phyloP scores from a whole-genome alignment of 2,888 invertebrate species.

The Callosobruchus maculatus region DNA sequence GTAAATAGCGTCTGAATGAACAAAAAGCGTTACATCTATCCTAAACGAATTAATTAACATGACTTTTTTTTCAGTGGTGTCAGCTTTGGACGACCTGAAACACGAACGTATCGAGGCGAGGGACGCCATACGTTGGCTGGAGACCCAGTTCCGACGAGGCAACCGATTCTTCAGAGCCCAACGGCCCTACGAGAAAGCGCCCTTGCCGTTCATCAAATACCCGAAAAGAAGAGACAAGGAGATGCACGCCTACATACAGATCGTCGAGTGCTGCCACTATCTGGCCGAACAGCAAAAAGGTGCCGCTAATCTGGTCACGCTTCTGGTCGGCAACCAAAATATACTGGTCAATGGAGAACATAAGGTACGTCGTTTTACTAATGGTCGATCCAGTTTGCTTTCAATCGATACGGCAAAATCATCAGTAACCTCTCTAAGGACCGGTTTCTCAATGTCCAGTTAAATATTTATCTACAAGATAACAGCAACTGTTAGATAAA shows the following conservation, averaged over 20 bases:
- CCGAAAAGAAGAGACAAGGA: slow-evolving; percentile 75
- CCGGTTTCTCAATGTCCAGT: too few species aligned
- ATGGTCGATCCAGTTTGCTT: too few species aligned
- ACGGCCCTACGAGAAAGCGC: slow-evolving; percentile 74
- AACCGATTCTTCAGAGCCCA: slow-evolving; percentile 86
- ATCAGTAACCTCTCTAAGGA: too few species aligned
- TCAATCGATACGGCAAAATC: too few species aligned
- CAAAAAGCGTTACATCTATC: too few species aligned
- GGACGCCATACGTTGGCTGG: slow-evolving; percentile 92
- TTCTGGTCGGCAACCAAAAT: slow-evolving; percentile 64
- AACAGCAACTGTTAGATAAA: too few species aligned
- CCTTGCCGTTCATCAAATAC: slow-evolving; percentile 69
- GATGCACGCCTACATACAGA: slow-evolving; percentile 72
- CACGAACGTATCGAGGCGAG: slow-evolving; percentile 79
- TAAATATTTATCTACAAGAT: too few species aligned
- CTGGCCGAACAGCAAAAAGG: slow-evolving; percentile 60
- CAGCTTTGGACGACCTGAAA: slow-evolving; percentile 84
- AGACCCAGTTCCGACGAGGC: slow-evolving; percentile 80
- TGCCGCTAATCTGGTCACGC: slow-evolving; percentile 65
- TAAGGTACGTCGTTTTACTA: slow-evolving; percentile 33
- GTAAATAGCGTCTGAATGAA: too few species aligned
- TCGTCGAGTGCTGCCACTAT: slow-evolving; percentile 81
- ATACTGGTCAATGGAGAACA: slow-evolving; percentile 49
- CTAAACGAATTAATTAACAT: too few species aligned
- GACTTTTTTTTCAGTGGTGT: slow-evolving; percentile 71